phyloP scores from a whole-genome alignment of 1,140 invertebrate genomes.

The Scaptomyza montana region DNA sequence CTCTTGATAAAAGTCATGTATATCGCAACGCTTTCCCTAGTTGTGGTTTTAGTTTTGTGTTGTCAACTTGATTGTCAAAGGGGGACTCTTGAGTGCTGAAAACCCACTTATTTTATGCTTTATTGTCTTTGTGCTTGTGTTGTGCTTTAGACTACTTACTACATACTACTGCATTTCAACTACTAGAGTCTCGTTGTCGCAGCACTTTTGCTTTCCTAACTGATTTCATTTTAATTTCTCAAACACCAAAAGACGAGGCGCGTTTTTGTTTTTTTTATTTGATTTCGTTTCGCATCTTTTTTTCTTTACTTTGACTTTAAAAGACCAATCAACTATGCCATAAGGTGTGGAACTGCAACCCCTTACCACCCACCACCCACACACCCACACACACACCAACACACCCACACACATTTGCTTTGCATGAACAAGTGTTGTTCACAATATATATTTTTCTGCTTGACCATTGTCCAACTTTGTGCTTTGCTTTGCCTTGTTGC shows the following conservation, averaged over 20 bases:
- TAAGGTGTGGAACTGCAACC: not conserved
- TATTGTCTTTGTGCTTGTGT: not conserved
- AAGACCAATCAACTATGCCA: not conserved
- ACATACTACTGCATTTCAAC: not conserved
- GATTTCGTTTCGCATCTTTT: not conserved
- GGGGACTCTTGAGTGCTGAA: too few relatives aligned
- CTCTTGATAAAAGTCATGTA: not conserved
- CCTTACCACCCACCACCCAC: too few relatives aligned
- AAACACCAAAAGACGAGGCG: too few relatives aligned
- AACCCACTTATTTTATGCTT: too few relatives aligned
- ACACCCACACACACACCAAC: too few relatives aligned
- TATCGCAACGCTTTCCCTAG: not conserved
- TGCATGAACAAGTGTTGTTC: too few relatives aligned
- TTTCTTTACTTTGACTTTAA: not conserved
- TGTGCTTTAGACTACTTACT: not conserved
- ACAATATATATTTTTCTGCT: too few relatives aligned
- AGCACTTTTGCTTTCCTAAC: not conserved
- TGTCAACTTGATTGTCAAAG: not conserved
- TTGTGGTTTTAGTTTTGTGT: not conserved
- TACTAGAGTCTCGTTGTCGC: not conserved
- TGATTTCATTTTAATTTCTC: constrained; percentile 5
- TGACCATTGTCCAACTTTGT: too few relatives aligned
- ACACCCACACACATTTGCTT: too few relatives aligned
- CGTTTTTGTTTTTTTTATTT: not conserved
- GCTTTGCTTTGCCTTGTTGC: too few relatives aligned